Conservation (phyloP, 2,888 invertebrate genomes). For the Electrophaes corylata region DNA sequence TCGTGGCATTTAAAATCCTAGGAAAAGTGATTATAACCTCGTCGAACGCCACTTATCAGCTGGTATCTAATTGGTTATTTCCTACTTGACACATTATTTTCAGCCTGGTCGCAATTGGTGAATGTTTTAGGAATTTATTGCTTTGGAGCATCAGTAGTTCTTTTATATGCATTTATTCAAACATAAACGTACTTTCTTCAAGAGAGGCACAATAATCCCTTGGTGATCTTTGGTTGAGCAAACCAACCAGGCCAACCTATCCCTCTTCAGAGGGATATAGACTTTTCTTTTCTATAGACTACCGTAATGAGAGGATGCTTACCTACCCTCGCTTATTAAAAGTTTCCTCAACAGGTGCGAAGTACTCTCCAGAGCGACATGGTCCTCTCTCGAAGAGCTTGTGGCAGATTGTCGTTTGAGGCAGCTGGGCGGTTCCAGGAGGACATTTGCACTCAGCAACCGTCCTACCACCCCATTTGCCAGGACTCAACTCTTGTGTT, state of each 20-base stretch:
- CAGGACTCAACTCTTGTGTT: constrained; percentile 92
- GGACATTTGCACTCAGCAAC: constrained; percentile 93
- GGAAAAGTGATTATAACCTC: constrained; percentile 5
- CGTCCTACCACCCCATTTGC: constrained; percentile 79
- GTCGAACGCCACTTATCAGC: background rate
- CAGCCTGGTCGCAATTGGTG: too few species aligned
- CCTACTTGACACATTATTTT: background rate
- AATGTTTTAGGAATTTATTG: too few species aligned
- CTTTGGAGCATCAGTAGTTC: background rate
- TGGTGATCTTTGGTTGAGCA: too few species aligned
- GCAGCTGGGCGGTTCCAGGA: constrained; percentile 90
- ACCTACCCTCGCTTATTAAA: constrained; percentile 83
- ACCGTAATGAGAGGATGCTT: constrained; percentile 56
- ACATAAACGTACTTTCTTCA: too few species aligned
- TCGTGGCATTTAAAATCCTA: constrained; percentile 15
- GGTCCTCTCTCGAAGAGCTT: constrained; percentile 90
- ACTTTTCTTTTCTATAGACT: background rate
- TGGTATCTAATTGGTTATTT: background rate
- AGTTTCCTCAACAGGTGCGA: constrained; percentile 86
- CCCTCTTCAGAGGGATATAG: too few species aligned
- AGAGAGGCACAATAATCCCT: too few species aligned
- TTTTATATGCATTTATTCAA: too few species aligned
- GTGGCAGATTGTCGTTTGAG: constrained; percentile 88
- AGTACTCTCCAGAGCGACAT: constrained; percentile 89
- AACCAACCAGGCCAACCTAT: too few species aligned